These are phyloP conservation scores for Acanthococcus lagerstroemiae DNA, from an alignment of 2,888 invertebrate genomes.

Conservation along the genomic window DNA sequence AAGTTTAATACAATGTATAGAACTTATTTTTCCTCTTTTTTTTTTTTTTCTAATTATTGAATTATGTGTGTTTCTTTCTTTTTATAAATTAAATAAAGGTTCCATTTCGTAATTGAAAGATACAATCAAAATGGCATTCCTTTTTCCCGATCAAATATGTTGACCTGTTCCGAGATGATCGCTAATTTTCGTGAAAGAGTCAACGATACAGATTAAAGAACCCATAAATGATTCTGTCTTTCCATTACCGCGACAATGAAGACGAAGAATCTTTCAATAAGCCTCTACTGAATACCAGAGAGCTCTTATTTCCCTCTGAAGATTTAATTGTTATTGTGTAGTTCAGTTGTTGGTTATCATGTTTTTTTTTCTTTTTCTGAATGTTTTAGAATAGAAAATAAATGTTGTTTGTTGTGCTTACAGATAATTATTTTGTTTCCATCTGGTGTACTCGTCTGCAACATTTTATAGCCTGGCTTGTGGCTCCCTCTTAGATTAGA, in stretches of 20 bases:
- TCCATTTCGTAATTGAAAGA: too few species aligned
- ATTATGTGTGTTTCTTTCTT: not conserved
- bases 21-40: not conserved
- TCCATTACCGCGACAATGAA: not conserved
- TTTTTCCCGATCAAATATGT: too few species aligned
- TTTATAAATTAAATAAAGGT: not conserved
- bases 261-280: not conserved
- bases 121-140: not conserved
- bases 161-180: too few species aligned
- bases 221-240: not conserved
- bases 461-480: too few species aligned
- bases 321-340: conserved; percentile 12
- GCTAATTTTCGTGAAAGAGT: too few species aligned
- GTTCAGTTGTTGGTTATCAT: too few species aligned
- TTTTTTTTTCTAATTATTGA: not conserved
- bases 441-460: too few species aligned
- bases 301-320: conserved; percentile 18
- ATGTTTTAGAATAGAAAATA: conserved; percentile 29
- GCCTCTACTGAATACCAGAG: conserved; percentile 7
- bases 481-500: too few species aligned
- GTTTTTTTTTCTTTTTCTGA: conserved; percentile 17
- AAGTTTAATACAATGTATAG: not conserved
- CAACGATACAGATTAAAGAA: too few species aligned
- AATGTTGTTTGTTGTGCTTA: conserved; percentile 28
- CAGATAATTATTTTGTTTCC: conserved; percentile 2